These are phyloP conservation scores for Anolis carolinensis DNA, from an alignment of 2,113 vertebrate species.

Conservation along the genomic window DNA sequence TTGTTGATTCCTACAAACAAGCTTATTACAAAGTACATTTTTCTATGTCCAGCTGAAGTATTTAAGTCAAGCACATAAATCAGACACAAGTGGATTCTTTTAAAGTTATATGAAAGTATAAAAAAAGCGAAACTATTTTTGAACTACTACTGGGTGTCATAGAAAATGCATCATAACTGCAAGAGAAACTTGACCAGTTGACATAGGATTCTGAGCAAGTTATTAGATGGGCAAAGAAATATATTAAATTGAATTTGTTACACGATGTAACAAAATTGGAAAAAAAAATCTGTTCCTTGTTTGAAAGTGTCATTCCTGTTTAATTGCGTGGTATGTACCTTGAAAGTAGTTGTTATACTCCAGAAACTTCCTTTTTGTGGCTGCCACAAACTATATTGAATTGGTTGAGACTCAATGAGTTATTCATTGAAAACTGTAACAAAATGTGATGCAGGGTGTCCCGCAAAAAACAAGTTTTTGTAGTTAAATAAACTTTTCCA, in stretches of 20 bases:
- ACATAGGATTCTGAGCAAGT: background rate
- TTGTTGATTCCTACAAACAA: slow-evolving; percentile 65
- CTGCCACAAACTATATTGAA: too few species aligned
- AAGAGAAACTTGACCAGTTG: slow-evolving; percentile 12
- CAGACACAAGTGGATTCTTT: slow-evolving; percentile 58
- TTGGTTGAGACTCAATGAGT: too few species aligned
- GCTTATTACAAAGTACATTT: slow-evolving; percentile 64
- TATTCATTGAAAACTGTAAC: too few species aligned
- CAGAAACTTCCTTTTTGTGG: too few species aligned
- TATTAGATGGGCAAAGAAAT: slow-evolving; percentile 11
- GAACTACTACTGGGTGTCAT: slow-evolving; percentile 53
- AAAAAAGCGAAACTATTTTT: slow-evolving; percentile 36
- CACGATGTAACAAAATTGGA: too few species aligned
- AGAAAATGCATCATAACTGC: slow-evolving; percentile 67
- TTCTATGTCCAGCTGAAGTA: slow-evolving; percentile 48
- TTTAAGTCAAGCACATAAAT: slow-evolving; percentile 52
- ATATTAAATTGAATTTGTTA: background rate
- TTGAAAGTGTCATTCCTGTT: too few species aligned
- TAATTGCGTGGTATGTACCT: too few species aligned
- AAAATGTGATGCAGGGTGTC: too few species aligned
- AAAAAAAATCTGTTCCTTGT: too few species aligned
- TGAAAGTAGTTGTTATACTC: too few species aligned
- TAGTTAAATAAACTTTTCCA: too few species aligned
- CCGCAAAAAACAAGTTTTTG: too few species aligned
- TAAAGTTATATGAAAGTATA: slow-evolving; percentile 12